Percentiles rank a stretch among this genome's conserved stretches.
Evolutionary conservation across 2,888 invertebrate genomes (phyloP).

Genomic region (Antheraea assamensis): DNA sequence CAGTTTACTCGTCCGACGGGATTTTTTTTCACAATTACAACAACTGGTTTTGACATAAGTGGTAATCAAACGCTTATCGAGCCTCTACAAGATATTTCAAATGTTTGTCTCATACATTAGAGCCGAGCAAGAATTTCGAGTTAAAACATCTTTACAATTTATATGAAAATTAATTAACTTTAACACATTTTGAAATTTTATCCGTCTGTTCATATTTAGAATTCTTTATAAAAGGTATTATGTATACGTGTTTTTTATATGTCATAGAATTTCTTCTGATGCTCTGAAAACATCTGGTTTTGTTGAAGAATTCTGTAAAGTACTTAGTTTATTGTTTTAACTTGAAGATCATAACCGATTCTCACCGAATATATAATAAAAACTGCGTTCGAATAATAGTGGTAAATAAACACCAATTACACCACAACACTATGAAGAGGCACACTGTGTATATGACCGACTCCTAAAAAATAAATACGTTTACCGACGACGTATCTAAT

Average conservation of each 20-base stretch:
- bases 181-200: neutral
- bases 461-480: neutral
- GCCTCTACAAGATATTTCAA: constrained; percentile 15
- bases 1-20: constrained; percentile 37
- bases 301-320: too few relatives aligned
- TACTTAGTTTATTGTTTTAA: neutral
- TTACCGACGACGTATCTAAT: neutral
- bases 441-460: neutral
- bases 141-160: neutral
- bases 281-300: neutral
- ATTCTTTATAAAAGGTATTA: neutral
- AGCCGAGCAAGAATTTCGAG: constrained; percentile 1
- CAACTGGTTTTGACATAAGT: constrained; percentile 37
- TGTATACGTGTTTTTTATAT: neutral
- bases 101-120: constrained; percentile 16
- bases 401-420: neutral
- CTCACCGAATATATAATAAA: neutral
- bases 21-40: constrained; percentile 41
- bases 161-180: neutral
- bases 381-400: neutral
- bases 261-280: neutral
- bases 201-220: neutral
- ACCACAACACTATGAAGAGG: neutral
- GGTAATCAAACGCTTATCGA: constrained; percentile 18
- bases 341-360: neutral